A percentile compares a stretch with the other conserved stretches of the same genome.
Conservation (phyloP, 2,113 vertebrate species). For the Gila orcuttii region DNA sequence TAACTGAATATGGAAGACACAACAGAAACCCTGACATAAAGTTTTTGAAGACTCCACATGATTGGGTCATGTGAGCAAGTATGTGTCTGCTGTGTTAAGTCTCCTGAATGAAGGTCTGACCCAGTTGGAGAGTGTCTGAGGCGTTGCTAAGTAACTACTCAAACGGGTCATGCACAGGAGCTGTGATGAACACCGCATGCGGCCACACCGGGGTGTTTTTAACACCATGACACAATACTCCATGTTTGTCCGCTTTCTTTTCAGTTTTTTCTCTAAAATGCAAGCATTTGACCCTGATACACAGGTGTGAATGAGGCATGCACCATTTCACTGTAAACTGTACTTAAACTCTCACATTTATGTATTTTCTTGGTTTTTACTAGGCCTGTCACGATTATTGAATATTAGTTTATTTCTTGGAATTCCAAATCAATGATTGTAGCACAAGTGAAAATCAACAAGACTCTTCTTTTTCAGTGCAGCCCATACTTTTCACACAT, state of each 20-base stretch:
- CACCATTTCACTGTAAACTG: too few relatives aligned
- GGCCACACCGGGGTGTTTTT: neutral
- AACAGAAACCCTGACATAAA: neutral
- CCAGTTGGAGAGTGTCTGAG: constrained; percentile 39
- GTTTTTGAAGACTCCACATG: constrained; percentile 32
- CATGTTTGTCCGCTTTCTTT: constrained; percentile 9
- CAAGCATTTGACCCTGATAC: neutral
- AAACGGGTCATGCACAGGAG: constrained; percentile 45
- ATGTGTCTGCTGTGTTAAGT: constrained; percentile 28
- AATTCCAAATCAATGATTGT: too few relatives aligned
- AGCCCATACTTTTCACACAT: too few relatives aligned
- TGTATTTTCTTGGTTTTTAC: too few relatives aligned
- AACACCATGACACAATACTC: neutral
- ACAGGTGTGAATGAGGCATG: neutral
- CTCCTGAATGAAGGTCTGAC: constrained; percentile 48
- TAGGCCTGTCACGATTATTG: too few relatives aligned
- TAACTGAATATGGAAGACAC: too few relatives aligned
- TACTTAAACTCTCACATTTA: too few relatives aligned
- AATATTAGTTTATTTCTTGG: too few relatives aligned
- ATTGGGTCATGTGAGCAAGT: constrained; percentile 19
- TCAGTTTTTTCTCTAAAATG: neutral
- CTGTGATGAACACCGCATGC: constrained; percentile 17
- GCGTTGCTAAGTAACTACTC: constrained; percentile 49
- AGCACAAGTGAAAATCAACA: too few relatives aligned
- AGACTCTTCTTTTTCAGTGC: too few relatives aligned